Evolutionary conservation across 2,888 invertebrate species (phyloP).

Genomic region (Lithodes maja): DNA sequence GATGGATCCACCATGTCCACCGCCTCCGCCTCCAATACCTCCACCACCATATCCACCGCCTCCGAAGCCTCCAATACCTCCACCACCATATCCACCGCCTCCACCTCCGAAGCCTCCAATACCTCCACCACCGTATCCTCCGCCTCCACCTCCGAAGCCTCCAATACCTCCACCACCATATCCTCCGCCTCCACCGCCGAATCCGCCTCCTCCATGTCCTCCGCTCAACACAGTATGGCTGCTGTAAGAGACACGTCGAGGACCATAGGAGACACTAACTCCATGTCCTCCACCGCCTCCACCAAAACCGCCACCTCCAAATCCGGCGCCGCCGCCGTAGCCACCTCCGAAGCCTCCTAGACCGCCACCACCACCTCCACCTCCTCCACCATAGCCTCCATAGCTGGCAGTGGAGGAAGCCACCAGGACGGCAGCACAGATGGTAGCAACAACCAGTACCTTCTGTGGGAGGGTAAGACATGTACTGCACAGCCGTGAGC

Average conservation of each 20-base stretch:
- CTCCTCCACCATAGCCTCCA: not conserved
- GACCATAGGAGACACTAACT: not conserved
- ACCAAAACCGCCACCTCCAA: not conserved
- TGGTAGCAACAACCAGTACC: not conserved
- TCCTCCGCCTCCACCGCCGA: no score
- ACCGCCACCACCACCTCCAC: no score
- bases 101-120: no score
- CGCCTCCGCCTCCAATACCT: no score
- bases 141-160: not conserved
- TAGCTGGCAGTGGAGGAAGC: not conserved
- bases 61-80: no score
- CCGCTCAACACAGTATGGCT: not conserved
- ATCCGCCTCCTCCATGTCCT: not conserved
- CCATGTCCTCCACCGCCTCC: not conserved
- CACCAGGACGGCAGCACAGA: not conserved
- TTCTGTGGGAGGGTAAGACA: not conserved
- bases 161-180: no score
- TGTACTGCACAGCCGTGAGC: no score
- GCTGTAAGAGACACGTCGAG: not conserved
- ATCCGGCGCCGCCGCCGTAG: not conserved
- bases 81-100: no score
- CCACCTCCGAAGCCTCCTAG: not conserved
- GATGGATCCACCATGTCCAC: no score
- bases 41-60: no score
- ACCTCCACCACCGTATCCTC: no score